phyloP scores from a whole-genome alignment of 2,797 vertebrate genomes.

The Gymnothorax javanicus region DNA sequence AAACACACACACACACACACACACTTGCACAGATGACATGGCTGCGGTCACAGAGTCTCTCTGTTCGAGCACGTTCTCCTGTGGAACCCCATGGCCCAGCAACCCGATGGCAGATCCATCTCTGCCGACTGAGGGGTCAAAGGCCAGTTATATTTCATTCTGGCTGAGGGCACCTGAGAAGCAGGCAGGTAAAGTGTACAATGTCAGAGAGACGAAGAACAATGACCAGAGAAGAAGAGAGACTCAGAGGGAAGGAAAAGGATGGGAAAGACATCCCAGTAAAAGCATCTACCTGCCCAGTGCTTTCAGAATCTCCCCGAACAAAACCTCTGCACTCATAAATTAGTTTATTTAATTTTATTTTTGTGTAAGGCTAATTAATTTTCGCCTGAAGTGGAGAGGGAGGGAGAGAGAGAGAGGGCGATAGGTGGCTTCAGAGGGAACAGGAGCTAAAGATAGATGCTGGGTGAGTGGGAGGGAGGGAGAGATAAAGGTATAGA shows the following conservation, averaged over 20 bases:
- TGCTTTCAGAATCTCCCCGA: neutral
- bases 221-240: neutral
- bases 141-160: conserved; percentile 3
- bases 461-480: neutral
- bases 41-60: neutral
- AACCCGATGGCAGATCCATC: neutral
- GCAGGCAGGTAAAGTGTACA: neutral
- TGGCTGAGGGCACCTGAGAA: neutral
- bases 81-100: neutral
- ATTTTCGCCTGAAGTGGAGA: neutral
- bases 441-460: neutral
- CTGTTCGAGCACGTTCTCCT: neutral
- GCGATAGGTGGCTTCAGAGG: neutral
- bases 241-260: neutral
- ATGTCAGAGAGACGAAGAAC: neutral
- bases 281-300: neutral
- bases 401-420: too few relatives aligned
- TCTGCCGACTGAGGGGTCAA: neutral
- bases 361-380: neutral
- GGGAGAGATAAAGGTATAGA: neutral
- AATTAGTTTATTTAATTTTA: neutral
- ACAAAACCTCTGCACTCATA: neutral
- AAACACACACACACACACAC: too few relatives aligned
- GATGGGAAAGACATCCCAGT: neutral
- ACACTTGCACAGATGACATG: too few relatives aligned